These are phyloP conservation scores for Dissostichus mawsoni DNA, from an alignment of 2,113 vertebrate genomes.

Conservation along the genomic window DNA sequence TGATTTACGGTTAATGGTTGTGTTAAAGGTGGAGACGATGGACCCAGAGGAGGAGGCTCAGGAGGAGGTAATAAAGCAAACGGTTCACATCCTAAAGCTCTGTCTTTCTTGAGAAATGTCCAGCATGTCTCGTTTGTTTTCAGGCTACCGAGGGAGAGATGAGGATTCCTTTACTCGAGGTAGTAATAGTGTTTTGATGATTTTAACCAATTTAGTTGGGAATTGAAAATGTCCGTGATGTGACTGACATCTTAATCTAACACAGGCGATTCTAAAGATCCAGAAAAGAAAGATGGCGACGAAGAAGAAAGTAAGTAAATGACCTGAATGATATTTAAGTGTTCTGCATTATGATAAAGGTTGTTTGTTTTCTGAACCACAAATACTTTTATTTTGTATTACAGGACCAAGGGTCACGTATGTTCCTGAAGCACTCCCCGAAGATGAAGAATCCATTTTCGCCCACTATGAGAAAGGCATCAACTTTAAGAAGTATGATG, in stretches of 20 bases:
- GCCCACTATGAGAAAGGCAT: conserved; percentile 89
- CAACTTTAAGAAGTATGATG: conserved; percentile 96
- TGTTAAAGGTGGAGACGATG: conserved; percentile 54
- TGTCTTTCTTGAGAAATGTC: neutral
- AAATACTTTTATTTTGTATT: neutral
- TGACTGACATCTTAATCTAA: neutral
- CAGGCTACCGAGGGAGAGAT: conserved; percentile 80
- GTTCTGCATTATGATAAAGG: neutral
- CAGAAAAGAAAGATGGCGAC: neutral
- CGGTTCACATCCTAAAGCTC: too few species aligned
- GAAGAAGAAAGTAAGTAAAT: conserved; percentile 56
- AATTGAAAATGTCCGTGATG: neutral
- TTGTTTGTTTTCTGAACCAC: too few species aligned
- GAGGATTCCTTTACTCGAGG: conserved; percentile 71
- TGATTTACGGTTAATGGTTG: neutral
- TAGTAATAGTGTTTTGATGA: neutral
- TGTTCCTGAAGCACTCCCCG: conserved; percentile 89
- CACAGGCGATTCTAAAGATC: conserved; percentile 3
- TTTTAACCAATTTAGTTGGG: rapidly evolving
- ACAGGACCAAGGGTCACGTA: conserved; percentile 91
- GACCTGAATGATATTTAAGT: neutral
- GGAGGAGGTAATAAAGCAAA: conserved; percentile 61
- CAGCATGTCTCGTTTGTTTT: neutral
- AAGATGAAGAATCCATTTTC: conserved; percentile 90
- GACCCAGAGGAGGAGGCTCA: conserved; percentile 47